Base-by-base conservation (phyloP, 2,888 invertebrate genomes). In the Tridacna gigas region DNA sequence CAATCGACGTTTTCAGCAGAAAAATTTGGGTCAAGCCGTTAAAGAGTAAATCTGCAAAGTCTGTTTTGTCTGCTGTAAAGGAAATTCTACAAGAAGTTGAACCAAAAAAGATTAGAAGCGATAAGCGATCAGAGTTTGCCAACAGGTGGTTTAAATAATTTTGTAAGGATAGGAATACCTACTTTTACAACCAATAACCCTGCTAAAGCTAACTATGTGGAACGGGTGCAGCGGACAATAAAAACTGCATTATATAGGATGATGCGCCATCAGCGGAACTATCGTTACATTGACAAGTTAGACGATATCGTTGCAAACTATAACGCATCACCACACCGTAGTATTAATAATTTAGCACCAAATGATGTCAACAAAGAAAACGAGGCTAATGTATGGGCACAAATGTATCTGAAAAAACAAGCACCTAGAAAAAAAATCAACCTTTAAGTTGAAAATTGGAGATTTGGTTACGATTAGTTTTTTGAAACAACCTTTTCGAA, bases 301-400 rank as follows among this genome's bases (percentile, higher is more conserved):
- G 51, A 86, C 18, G 61, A 78, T n/a, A 63, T 78, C 15, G 80
- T 82, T 15, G 61, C 60, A 0, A 86, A 66, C 76, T 84, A 86
- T 71, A 86, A 86, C 45, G 45, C 67, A 18, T 69, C 83, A 5
- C 83, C 80, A 22, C 83, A 86, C 71, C 71, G 83, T 2, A 67
- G 83, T 66, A 80, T 83, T 60, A 65, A 73, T 69, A 65, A 63
- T 22, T 67, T 83, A 51, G 73, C 80, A 12, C 86, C 86, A 13
- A 78, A 79, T 47, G 79, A 83, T 75, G 80, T 84, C 0, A 80
- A 77, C 37, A 80, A 82, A 76, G 51, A 71, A 5, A 84, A 86
- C 47, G 83, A 86, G 67, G 83, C 83, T n/a, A 76, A 86, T 66
- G 80, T 86, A 11, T 86, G 86, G 86, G 86, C 86, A 25, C 67